A percentile compares a stretch with the other conserved stretches of the same genome.
These are phyloP conservation scores for Montipora foliosa DNA, from an alignment of 64 coral and sea anemone genomes.

Conservation along the genomic window DNA sequence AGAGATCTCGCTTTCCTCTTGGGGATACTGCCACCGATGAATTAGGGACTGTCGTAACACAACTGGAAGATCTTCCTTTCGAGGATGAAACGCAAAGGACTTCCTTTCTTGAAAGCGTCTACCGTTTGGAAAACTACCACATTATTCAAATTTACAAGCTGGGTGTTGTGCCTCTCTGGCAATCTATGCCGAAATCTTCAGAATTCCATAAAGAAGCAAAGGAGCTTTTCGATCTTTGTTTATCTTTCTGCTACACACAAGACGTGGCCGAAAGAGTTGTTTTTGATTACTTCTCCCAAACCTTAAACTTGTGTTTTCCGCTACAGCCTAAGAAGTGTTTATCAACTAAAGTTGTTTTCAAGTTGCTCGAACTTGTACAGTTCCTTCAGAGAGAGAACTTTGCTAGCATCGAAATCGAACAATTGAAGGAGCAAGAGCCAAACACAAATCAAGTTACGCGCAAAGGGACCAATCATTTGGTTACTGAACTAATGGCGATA, in stretches of 20 bases:
- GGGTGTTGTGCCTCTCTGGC: background rate
- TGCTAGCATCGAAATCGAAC: fast-evolving
- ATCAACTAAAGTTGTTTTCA: background rate
- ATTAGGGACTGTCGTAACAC: background rate
- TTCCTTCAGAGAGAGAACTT: background rate
- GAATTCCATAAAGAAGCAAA: background rate
- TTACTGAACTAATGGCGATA: background rate
- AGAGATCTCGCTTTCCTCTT: background rate
- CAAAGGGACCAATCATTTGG: background rate
- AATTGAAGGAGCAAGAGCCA: background rate
- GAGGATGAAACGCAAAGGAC: background rate
- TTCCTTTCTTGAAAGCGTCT: background rate
- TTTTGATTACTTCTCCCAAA: background rate
- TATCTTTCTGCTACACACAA: background rate
- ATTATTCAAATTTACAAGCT: background rate
- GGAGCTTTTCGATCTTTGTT: conserved; percentile 8
- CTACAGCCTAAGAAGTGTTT: background rate
- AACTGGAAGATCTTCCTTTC: background rate
- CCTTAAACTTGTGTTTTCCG: conserved; percentile 18
- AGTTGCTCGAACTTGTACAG: background rate
- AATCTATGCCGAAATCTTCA: background rate
- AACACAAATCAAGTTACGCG: background rate
- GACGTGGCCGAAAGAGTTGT: conserved; percentile 9
- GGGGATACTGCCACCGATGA: no score
- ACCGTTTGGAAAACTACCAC: background rate